Conservation (phyloP, 64 coral and sea anemone genomes). For the Anthopleura sola region DNA sequence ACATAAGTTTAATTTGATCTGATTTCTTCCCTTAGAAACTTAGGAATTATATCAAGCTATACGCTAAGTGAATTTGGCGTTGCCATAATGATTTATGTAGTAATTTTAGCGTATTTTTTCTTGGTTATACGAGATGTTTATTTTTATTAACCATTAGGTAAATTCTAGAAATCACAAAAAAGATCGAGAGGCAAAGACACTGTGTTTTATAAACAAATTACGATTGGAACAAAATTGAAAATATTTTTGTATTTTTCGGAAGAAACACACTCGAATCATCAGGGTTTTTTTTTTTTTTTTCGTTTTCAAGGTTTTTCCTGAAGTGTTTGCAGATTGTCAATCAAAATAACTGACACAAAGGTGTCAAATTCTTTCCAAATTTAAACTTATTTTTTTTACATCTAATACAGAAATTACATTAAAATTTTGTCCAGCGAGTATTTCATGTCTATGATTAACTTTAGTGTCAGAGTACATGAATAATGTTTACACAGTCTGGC, state of each 20-base stretch:
- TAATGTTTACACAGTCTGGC: not conserved
- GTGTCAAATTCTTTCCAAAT: not conserved
- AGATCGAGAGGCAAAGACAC: not conserved
- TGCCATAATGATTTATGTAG: not conserved
- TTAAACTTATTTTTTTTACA: no score
- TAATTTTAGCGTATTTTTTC: not conserved
- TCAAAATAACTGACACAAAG: not conserved
- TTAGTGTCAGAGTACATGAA: not conserved
- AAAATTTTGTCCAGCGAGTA: not conserved
- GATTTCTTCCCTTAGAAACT: not conserved
- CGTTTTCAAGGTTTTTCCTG: not conserved
- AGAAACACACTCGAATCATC: not conserved
- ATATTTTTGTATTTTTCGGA: not conserved
- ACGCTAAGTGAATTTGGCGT: not conserved
- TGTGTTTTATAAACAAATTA: not conserved
- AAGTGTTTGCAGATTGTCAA: not conserved
- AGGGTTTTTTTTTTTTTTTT: not conserved
- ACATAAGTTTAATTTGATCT: not conserved
- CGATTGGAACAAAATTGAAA: not conserved
- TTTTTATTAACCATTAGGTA: not conserved
- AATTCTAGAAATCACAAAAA: conserved; percentile 2
- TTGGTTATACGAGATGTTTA: not conserved
- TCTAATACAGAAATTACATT: not conserved
- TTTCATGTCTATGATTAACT: not conserved
- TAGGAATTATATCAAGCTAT: not conserved